Conservation (phyloP, 2,797 vertebrate genomes). For the Pempheris klunzingeri region DNA sequence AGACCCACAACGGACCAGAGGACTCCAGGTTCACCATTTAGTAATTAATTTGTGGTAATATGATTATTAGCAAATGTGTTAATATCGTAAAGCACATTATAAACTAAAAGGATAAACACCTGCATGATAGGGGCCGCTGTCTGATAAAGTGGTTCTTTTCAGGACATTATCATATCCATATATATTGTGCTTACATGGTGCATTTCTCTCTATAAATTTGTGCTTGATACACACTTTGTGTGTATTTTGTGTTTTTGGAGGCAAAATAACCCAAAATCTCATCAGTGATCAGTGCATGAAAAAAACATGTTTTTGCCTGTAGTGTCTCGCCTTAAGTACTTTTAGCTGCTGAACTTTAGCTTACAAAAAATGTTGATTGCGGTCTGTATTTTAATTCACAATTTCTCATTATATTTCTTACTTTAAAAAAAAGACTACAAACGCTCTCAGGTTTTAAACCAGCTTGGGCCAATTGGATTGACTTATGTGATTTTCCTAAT, state of each 20-base stretch:
- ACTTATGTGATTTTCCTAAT: accelerated
- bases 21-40: not conserved
- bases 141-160: not conserved
- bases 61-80: not conserved
- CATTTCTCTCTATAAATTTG: not conserved
- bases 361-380: not conserved
- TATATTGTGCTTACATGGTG: not conserved
- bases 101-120: not conserved
- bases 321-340: no score
- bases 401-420: no score
- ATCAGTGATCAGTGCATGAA: no score
- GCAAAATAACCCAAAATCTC: no score
- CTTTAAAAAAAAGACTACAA: not conserved
- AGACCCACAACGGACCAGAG: not conserved
- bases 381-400: not conserved
- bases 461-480: not conserved
- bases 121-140: not conserved
- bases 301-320: no score
- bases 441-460: no score
- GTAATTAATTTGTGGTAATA: not conserved
- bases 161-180: not conserved
- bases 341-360: no score
- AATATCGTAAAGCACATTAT: not conserved
- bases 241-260: no score
- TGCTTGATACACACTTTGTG: not conserved